Evolutionary conservation across 2,797 vertebrate species (phyloP), one percentile per base, ranked within the genome.

Genomic region (Eidolon dupreanum): DNA sequence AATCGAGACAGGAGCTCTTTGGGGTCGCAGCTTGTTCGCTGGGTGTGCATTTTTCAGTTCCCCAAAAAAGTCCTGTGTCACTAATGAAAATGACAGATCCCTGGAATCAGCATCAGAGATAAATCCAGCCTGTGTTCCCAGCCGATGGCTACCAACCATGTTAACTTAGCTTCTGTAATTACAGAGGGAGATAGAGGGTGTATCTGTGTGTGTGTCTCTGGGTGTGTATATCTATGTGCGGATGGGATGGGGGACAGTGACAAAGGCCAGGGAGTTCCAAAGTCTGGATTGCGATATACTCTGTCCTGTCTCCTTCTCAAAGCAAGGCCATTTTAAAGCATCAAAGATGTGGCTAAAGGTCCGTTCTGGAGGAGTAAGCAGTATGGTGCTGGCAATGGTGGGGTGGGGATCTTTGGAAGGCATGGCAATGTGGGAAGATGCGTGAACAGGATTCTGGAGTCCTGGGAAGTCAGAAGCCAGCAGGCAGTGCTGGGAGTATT

Each of bases 21-120:
- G 97, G 97, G 98, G 98, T 98, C 97, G 98, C 53, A 98, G 97
- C 97, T 98, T 98, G 98, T 98, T 98, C 98, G 97, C 95, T 1
- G 36, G 74, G 95, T 57, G 88, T 82, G 96, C 97, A 90, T 98
- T 98, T 98, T 97, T 97, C 93, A 91, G 97, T 95, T 97, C 97
- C 98, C 97, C 97, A 97, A 98, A 98, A 98, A 98, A 97, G 97
- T 97, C 98, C 74, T 88, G 96, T 78, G 86, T 94, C 15, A 22
- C 97, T 97, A 96, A 98, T 98, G 98, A 98, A 98, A 98, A 98
- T 98, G 96, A 97, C 1, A 97, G 97, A 94, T 92, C 97, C 98
- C 98, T 83, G 95, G 98, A 98, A 98, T 97, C 96, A 82, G 97
- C 97, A 93, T 71, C 92, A 95, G 96, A 92, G 93, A 97, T 94